Base-by-base conservation (phyloP, 1,140 invertebrate species). In the Heterodera carotae region DNA sequence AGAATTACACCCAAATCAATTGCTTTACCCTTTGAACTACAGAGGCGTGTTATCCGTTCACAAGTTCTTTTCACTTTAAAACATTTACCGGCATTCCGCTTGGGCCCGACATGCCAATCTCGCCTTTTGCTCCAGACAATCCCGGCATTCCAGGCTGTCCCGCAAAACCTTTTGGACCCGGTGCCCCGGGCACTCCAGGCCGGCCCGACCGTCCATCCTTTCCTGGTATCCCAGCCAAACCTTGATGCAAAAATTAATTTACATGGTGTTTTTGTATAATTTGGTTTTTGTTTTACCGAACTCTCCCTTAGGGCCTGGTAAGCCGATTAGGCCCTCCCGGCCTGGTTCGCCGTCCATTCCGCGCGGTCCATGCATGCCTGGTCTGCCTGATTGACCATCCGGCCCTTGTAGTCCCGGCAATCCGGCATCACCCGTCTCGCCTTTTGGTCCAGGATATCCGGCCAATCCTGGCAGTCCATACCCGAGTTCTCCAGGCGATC, bases 401-500 rank as follows among this genome's bases (percentile, higher is more conserved):
- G 48, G n/a, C 27, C 81, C 81, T 27, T 60, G 81, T 10, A 33
- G 29, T 15, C 79, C 80, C 27, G 82, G 27, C 39, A 34, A 56
- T 67, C 83, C 86, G n/a, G 73, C 75, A 8, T 29, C 7, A 7
- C 74, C 76, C 68, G 25, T 22, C n/a, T 79, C 76, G 4, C 77
- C 77, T 62, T 79, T 71, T 34, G 67, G 22, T 15, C 85, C 80
- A 69, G 80, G 77, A n/a, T 76, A 39, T 53, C 87, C 87, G 29
- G 70, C 29, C n/a, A 75, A 18, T 18, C 91, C 92, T 5, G 86
- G 76, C 60, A 81, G 25, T 43, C 92, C 92, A 75, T 78, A 71
- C 48, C 76, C 79, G 3, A 59, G 69, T 7, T 64, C 31, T 27
- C 82, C 81, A 29, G 79, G 80, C 6, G 56, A 2, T 34, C 81